Conservation (phyloP, 2,888 invertebrate species). For the Gymnosoma rotundatum region DNA sequence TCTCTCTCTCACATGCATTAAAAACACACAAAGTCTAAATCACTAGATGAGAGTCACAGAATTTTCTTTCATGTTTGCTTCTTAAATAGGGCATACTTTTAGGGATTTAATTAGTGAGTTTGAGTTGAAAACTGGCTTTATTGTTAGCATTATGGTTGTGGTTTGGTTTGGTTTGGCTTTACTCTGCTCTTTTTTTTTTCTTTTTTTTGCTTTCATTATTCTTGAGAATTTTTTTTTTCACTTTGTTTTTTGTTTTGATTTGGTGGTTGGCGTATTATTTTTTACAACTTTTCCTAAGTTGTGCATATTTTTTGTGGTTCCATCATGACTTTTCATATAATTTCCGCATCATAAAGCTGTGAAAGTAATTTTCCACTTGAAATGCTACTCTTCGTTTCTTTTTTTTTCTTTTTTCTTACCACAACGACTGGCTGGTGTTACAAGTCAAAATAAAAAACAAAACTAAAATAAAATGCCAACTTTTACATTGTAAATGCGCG, state of each 20-base stretch:
- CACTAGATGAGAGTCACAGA: background rate
- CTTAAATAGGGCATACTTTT: slow-evolving; percentile 15
- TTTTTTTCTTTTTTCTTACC: slow-evolving; percentile 9
- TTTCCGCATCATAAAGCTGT: slow-evolving; percentile 81
- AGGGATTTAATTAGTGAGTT: slow-evolving; percentile 35
- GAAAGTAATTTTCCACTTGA: slow-evolving; percentile 82
- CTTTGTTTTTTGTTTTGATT: slow-evolving; percentile 22
- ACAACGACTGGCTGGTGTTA: slow-evolving; percentile 28
- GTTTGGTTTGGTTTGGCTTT: slow-evolving; percentile 50
- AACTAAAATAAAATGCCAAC: slow-evolving; percentile 25
- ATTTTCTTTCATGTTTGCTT: background rate
- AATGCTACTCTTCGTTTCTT: slow-evolving; percentile 69
- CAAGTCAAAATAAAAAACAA: background rate
- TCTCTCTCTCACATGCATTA: background rate
- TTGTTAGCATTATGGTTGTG: slow-evolving; percentile 30
- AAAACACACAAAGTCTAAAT: background rate
- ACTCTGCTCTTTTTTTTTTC: background rate
- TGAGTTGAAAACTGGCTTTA: background rate
- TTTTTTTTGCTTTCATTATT: slow-evolving; percentile 31
- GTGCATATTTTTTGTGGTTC: slow-evolving; percentile 51
- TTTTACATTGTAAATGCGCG: slow-evolving; percentile 35
- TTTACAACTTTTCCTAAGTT: slow-evolving; percentile 2
- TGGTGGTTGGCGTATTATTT: slow-evolving; percentile 35
- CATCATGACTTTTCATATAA: slow-evolving; percentile 81
- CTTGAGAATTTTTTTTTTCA: background rate